Conservation (phyloP, 2,113 vertebrate species). For the Ceuthmochares aereus region DNA sequence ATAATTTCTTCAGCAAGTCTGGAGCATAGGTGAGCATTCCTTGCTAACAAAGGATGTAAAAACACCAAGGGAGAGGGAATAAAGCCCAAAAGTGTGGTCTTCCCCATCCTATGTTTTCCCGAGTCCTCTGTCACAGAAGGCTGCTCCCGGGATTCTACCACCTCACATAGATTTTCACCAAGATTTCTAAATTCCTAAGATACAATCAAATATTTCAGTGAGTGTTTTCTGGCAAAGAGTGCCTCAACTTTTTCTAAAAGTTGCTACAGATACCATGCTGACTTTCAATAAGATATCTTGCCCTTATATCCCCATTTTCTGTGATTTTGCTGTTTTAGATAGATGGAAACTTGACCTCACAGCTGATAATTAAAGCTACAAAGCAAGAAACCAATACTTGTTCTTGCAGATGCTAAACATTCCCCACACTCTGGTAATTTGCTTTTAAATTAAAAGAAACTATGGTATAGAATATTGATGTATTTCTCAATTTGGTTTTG, state of each 20-base stretch:
- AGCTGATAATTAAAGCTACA: background rate
- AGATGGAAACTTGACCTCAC: background rate
- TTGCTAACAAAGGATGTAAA: accelerated
- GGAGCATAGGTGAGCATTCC: background rate
- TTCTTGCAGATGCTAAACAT: too few relatives aligned
- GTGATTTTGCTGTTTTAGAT: background rate
- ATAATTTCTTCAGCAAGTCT: background rate
- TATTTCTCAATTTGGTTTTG: background rate
- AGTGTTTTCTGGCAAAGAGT: background rate
- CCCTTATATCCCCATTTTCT: background rate
- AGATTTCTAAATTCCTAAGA: background rate
- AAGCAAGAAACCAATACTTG: background rate
- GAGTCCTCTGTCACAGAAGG: background rate
- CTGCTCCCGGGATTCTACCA: accelerated
- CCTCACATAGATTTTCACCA: background rate
- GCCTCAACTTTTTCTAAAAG: background rate
- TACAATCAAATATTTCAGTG: background rate
- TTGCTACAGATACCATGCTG: background rate
- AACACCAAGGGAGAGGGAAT: background rate
- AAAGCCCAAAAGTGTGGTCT: background rate
- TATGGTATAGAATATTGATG: background rate
- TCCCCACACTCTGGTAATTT: background rate
- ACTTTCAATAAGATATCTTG: background rate
- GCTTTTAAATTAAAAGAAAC: background rate
- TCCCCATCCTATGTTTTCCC: accelerated